Conservation (phyloP, 2,888 invertebrate genomes). For the Sphecodes monilicornis region DNA sequence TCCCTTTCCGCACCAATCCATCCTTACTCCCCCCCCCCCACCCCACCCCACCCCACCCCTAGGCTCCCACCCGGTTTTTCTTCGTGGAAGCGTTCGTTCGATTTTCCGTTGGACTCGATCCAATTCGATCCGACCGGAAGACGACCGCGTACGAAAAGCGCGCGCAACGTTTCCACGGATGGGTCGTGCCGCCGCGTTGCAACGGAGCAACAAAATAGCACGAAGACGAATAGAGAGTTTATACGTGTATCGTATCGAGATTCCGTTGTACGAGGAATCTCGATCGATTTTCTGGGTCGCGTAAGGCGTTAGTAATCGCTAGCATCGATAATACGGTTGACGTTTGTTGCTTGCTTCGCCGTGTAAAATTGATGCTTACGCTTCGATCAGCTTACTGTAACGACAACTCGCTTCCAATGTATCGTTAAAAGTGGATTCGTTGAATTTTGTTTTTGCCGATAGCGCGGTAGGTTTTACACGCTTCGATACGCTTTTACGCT, state of each 20-base stretch:
- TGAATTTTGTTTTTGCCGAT: slow-evolving; percentile 82
- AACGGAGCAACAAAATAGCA: no score
- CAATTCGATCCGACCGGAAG: neutral
- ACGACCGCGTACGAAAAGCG: neutral
- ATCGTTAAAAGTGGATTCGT: slow-evolving; percentile 65
- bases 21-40: no score
- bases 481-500: slow-evolving; percentile 68
- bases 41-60: no score
- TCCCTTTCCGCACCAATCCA: no score
- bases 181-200: no score
- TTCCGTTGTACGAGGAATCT: neutral
- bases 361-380: slow-evolving; percentile 64
- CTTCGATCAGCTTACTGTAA: slow-evolving; percentile 71
- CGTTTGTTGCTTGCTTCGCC: slow-evolving; percentile 76
- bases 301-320: slow-evolving; percentile 55
- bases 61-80: no score
- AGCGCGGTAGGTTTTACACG: slow-evolving; percentile 81
- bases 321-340: slow-evolving; percentile 69
- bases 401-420: slow-evolving; percentile 63
- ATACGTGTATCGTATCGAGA: no score
- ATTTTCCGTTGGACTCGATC: neutral
- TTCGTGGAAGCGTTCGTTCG: neutral
- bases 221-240: no score
- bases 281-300: slow-evolving; percentile 29
- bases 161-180: neutral